phyloP scores from a whole-genome alignment of 2,797 vertebrate genomes.

The Pogonophryne albipinna region DNA sequence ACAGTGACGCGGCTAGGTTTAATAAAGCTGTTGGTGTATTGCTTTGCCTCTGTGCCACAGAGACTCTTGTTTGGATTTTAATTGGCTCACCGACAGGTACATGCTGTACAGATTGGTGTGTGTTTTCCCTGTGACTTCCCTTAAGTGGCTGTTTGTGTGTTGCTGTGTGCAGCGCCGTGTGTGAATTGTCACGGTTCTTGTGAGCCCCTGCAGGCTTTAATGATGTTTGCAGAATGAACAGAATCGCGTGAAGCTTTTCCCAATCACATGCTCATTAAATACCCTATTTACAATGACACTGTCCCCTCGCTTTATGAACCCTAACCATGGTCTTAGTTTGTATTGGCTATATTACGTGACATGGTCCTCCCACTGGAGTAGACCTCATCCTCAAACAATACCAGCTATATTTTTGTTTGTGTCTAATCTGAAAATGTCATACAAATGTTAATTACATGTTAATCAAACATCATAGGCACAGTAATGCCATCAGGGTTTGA shows the following conservation, averaged over 20 bases:
- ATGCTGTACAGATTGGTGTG: constrained; percentile 59
- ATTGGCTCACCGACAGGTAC: constrained; percentile 75
- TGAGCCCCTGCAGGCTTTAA: constrained; percentile 56
- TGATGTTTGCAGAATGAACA: constrained; percentile 72
- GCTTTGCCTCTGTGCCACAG: constrained; percentile 53
- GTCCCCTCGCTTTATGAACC: constrained; percentile 12
- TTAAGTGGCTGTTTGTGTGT: constrained; percentile 50
- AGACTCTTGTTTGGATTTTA: constrained; percentile 77
- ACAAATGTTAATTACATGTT: constrained; percentile 87
- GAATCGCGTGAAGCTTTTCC: constrained; percentile 31
- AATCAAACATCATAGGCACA: constrained; percentile 80
- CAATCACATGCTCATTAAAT: constrained; percentile 73
- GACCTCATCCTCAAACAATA: constrained; percentile 37
- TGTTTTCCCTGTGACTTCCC: constrained; percentile 60
- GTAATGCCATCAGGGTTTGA: constrained; percentile 70
- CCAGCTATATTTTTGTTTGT: constrained; percentile 56
- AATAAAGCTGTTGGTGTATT: constrained; percentile 62
- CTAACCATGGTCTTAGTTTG: constrained; percentile 16
- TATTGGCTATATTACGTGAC: constrained; percentile 18
- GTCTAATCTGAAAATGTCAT: constrained; percentile 80
- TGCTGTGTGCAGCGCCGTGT: constrained; percentile 22
- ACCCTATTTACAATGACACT: constrained; percentile 35
- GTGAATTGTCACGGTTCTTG: constrained; percentile 21
- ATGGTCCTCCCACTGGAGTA: constrained; percentile 19
- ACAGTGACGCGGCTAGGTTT: constrained; percentile 58